Percentiles rank a stretch among this genome's conserved stretches.
Evolutionary conservation across 2,888 invertebrate species (phyloP).

Genomic region (Halictus quadricinctus): DNA sequence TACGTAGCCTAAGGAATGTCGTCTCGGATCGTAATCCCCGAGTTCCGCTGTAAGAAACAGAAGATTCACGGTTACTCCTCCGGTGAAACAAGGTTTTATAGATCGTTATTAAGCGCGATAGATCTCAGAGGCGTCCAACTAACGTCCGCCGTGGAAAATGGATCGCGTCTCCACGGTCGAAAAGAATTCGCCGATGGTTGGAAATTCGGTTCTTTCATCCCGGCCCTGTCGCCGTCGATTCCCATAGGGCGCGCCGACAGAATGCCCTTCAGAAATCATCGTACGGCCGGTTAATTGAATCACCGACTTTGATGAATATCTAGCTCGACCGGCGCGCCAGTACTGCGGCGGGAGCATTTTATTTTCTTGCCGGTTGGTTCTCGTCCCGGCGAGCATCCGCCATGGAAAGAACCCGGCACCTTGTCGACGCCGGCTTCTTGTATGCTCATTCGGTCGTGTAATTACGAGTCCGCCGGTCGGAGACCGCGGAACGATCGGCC

Average conservation of each 20-base stretch:
- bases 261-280: slow-evolving; percentile 65
- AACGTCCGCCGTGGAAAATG: not conserved
- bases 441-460: slow-evolving; percentile 66
- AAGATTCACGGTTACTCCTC: not conserved
- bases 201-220: slow-evolving; percentile 36
- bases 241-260: slow-evolving; percentile 31
- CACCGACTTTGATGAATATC: slow-evolving; percentile 76
- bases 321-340: slow-evolving; percentile 53
- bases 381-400: not conserved
- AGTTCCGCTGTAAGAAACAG: slow-evolving; percentile 90
- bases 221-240: slow-evolving; percentile 13
- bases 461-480: slow-evolving; percentile 56
- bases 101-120: not conserved
- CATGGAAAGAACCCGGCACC: slow-evolving; percentile 40
- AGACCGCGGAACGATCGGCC: slow-evolving; percentile 35
- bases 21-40: slow-evolving; percentile 95
- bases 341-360: slow-evolving; percentile 51
- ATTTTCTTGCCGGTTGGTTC: slow-evolving; percentile 57
- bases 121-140: not conserved
- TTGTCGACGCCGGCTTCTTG: slow-evolving; percentile 61
- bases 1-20: slow-evolving; percentile 95
- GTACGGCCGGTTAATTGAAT: slow-evolving; percentile 71
- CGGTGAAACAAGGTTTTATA: not conserved
- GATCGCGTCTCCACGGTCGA: not conserved
- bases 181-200: not conserved